A percentile compares a stretch with the other conserved stretches of the same genome.
Conservation (phyloP, 1,140 invertebrate species). For the Pogonognathellus flavescens region DNA sequence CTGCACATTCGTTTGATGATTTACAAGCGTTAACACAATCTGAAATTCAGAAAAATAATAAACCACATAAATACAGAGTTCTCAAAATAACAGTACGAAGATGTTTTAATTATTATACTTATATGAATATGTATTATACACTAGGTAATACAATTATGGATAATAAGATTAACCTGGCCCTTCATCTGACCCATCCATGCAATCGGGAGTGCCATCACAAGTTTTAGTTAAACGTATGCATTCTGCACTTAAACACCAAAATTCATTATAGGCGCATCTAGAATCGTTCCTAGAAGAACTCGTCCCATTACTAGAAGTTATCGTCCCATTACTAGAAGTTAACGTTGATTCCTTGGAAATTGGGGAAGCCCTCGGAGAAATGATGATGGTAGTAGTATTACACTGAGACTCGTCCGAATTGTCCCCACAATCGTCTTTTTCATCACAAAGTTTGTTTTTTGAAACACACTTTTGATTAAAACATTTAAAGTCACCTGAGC, state of each 20-base stretch:
- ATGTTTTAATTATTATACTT: too few species aligned
- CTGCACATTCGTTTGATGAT: constrained; percentile 40
- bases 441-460: constrained; percentile 62
- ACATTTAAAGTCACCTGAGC: constrained; percentile 69
- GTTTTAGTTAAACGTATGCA: constrained; percentile 77
- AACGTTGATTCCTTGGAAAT: too few species aligned
- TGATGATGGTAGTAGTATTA: background rate
- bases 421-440: constrained; percentile 68
- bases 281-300: background rate
- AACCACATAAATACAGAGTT: background rate
- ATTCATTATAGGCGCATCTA: constrained; percentile 26
- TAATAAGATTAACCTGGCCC: too few species aligned
- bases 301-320: background rate
- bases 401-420: constrained; percentile 68
- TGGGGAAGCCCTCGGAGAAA: background rate
- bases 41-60: constrained; percentile 8
- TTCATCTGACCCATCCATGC: constrained; percentile 80
- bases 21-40: constrained; percentile 35
- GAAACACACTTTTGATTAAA: constrained; percentile 53
- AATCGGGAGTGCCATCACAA: constrained; percentile 76
- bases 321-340: background rate
- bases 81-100: too few species aligned
- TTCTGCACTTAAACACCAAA: constrained; percentile 56
- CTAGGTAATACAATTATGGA: background rate
- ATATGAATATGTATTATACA: background rate